A percentile compares a stretch with the other conserved stretches of the same genome.
Evolutionary conservation across 64 coral and sea anemone species (phyloP).

Genomic region (Pocillopora damicornis): DNA sequence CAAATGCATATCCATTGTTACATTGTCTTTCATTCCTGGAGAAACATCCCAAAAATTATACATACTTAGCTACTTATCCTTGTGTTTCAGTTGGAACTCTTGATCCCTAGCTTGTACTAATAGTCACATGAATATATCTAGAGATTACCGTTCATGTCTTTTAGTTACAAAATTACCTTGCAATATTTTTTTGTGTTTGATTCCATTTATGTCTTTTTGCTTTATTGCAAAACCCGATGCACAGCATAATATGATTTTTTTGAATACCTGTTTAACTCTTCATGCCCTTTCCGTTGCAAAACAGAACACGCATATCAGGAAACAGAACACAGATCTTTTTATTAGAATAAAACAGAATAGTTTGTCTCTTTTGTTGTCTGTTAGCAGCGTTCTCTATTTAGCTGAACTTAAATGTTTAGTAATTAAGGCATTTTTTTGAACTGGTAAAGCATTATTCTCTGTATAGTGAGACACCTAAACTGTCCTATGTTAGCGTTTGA

Average conservation of each 20-base stretch:
- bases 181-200: neutral
- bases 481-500: slow-evolving; percentile 2
- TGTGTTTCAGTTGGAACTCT: neutral
- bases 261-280: slow-evolving; percentile 4
- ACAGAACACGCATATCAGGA: neutral
- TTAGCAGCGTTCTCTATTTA: slow-evolving; percentile 13
- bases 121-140: neutral
- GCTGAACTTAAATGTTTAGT: slow-evolving; percentile 9
- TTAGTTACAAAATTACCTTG: neutral
- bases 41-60: neutral
- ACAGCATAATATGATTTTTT: neutral
- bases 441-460: slow-evolving; percentile 17
- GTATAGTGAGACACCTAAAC: slow-evolving; percentile 6
- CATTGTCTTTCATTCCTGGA: neutral
- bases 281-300: slow-evolving; percentile 11
- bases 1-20: neutral
- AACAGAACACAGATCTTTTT: slow-evolving; percentile 10
- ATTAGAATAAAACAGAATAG: slow-evolving; percentile 18
- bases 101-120: no score
- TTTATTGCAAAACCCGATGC: neutral
- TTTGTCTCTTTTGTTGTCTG: slow-evolving; percentile 36
- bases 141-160: no score
- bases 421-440: slow-evolving; percentile 22
- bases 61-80: neutral
- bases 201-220: neutral